phyloP scores from a whole-genome alignment of 2,888 invertebrate genomes.

The Druceiella hillmani region DNA sequence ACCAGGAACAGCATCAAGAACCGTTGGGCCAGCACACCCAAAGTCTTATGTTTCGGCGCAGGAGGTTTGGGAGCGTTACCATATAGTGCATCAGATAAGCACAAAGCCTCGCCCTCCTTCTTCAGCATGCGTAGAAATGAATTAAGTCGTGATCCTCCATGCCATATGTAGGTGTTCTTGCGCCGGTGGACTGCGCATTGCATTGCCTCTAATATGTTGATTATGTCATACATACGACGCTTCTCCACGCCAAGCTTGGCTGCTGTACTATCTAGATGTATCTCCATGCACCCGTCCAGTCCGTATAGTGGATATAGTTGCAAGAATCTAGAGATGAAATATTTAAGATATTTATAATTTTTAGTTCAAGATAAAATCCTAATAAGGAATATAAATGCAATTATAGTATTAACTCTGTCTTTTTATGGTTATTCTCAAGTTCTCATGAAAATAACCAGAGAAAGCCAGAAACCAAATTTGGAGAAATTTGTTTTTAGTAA shows the following conservation, averaged over 20 bases:
- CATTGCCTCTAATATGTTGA: slow-evolving; percentile 67
- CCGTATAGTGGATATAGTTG: slow-evolving; percentile 51
- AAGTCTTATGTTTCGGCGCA: slow-evolving; percentile 57
- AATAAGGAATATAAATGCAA: too few relatives aligned
- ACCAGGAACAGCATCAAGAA: slow-evolving; percentile 67
- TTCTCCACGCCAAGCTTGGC: slow-evolving; percentile 59
- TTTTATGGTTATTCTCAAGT: too few relatives aligned
- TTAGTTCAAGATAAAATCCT: too few relatives aligned
- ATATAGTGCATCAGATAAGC: slow-evolving; percentile 48
- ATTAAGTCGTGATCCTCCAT: slow-evolving; percentile 57
- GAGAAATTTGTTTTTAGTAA: too few relatives aligned
- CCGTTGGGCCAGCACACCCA: slow-evolving; percentile 64
- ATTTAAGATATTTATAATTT: too few relatives aligned
- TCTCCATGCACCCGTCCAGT: slow-evolving; percentile 42
- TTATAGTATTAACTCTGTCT: too few relatives aligned
- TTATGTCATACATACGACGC: slow-evolving; percentile 67
- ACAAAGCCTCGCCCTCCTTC: slow-evolving; percentile 50
- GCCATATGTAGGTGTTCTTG: slow-evolving; percentile 67
- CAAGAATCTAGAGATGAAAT: slow-evolving; percentile 45
- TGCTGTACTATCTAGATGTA: slow-evolving; percentile 60
- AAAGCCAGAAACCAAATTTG: too few relatives aligned
- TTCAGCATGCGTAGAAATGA: slow-evolving; percentile 57
- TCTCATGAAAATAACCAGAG: too few relatives aligned
- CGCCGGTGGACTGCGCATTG: slow-evolving; percentile 61
- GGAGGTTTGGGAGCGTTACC: slow-evolving; percentile 44